Conservation (phyloP, 2,113 vertebrate species). For the Clarias macrocephalus region DNA sequence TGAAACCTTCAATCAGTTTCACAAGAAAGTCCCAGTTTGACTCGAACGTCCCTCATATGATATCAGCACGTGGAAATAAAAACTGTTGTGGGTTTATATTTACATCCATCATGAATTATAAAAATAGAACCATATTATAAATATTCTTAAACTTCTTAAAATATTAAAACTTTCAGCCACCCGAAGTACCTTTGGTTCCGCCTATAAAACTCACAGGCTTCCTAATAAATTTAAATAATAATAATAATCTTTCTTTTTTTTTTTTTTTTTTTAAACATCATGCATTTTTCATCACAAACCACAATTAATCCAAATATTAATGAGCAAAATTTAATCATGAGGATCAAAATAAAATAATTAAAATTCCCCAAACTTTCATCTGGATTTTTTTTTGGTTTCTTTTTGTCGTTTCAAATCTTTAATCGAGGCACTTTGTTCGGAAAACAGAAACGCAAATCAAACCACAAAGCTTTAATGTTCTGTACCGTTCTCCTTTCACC, state of each 20-base stretch:
- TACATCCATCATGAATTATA: too few relatives aligned
- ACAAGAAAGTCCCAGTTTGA: too few relatives aligned
- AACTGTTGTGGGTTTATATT: too few relatives aligned
- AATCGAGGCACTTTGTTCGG: background rate
- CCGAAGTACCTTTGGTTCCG: background rate
- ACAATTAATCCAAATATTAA: constrained; percentile 46
- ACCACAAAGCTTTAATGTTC: background rate
- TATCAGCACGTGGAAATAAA: too few relatives aligned
- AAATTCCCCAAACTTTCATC: background rate
- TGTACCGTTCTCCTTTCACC: background rate
- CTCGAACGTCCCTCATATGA: too few relatives aligned
- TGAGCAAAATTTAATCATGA: constrained; percentile 29
- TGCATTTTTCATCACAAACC: constrained; percentile 50
- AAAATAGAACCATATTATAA: too few relatives aligned
- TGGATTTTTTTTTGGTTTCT: too few relatives aligned
- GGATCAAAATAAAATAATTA: background rate
- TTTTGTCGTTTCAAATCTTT: background rate
- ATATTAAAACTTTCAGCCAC: too few relatives aligned
- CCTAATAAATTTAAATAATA: background rate
- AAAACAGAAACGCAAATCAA: background rate
- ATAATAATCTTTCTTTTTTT: background rate
- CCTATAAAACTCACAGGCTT: background rate
- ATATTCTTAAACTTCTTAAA: too few relatives aligned
- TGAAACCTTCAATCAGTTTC: too few relatives aligned
- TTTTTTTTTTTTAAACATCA: too few relatives aligned